phyloP scores from a whole-genome alignment of 2,113 vertebrate genomes.

The Hydrochoerus hydrochaeris region DNA sequence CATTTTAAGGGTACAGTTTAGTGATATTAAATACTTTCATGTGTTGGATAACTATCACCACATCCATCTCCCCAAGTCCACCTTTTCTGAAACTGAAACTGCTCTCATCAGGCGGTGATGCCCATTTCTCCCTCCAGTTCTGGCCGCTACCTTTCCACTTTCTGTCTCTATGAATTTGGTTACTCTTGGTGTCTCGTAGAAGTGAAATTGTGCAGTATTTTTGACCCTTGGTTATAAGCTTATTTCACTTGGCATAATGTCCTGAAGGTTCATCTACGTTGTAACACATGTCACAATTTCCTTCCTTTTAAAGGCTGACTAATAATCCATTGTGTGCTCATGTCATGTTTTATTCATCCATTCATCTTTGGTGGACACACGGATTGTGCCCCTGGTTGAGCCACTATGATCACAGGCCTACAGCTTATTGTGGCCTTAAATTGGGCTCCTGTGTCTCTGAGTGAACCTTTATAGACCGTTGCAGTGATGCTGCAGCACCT shows the following conservation, averaged over 20 bases:
- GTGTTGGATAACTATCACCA: background rate
- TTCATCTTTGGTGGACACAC: background rate
- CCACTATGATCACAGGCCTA: background rate
- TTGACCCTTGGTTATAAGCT: background rate
- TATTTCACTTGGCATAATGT: background rate
- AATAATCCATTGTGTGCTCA: background rate
- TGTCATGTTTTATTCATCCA: background rate
- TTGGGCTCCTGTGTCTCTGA: background rate
- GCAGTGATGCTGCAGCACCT: background rate
- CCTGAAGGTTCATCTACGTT: background rate
- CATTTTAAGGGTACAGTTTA: background rate
- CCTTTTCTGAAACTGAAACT: background rate
- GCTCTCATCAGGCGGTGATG: background rate
- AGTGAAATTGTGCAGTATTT: background rate
- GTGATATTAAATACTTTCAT: background rate
- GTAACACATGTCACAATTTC: background rate
- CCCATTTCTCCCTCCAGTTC: too few species aligned
- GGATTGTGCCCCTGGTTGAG: background rate
- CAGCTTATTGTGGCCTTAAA: background rate
- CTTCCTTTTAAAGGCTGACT: background rate
- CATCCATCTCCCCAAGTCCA: background rate
- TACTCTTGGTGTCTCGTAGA: background rate
- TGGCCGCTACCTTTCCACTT: background rate
- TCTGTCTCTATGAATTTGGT: background rate
- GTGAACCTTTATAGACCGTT: background rate